These are phyloP conservation scores for Acleris sparsana DNA, from an alignment of 2,888 invertebrate species.

Conservation along the genomic window DNA sequence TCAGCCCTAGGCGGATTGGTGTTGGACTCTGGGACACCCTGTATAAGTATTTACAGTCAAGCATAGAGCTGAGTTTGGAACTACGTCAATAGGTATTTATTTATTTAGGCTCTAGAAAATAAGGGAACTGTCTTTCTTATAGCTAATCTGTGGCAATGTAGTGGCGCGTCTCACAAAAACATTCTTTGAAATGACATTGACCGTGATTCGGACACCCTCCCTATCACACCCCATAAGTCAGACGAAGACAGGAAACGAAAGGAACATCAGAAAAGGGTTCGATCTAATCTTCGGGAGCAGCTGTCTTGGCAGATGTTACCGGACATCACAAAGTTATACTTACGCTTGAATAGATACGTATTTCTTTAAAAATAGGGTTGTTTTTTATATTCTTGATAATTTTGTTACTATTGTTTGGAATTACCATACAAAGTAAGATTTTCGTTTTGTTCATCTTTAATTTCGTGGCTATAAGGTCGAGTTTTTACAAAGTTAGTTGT, in stretches of 20 bases:
- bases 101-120: too few species aligned
- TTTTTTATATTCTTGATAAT: neutral
- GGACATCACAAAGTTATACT: constrained; percentile 39
- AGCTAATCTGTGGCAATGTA: too few species aligned
- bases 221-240: constrained; percentile 22
- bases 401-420: neutral
- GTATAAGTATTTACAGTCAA: too few species aligned
- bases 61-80: too few species aligned
- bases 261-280: constrained; percentile 22
- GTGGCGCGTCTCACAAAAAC: too few species aligned
- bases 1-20: too few species aligned
- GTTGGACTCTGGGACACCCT: too few species aligned
- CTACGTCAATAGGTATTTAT: too few species aligned
- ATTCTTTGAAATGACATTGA: constrained; percentile 14
- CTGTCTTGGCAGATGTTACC: constrained; percentile 76
- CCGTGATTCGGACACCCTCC: constrained; percentile 32
- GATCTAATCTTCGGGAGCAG: constrained; percentile 69
- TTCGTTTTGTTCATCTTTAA: constrained; percentile 13
- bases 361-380: constrained; percentile 11
- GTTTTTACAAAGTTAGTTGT: constrained; percentile 3
- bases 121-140: too few species aligned
- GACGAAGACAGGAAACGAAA: constrained; percentile 26
- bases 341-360: constrained; percentile 31
- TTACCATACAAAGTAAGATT: constrained; percentile 20
- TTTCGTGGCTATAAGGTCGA: neutral